Base-by-base conservation (phyloP, 2,797 vertebrate species). In the Hylomyscus alleni region DNA sequence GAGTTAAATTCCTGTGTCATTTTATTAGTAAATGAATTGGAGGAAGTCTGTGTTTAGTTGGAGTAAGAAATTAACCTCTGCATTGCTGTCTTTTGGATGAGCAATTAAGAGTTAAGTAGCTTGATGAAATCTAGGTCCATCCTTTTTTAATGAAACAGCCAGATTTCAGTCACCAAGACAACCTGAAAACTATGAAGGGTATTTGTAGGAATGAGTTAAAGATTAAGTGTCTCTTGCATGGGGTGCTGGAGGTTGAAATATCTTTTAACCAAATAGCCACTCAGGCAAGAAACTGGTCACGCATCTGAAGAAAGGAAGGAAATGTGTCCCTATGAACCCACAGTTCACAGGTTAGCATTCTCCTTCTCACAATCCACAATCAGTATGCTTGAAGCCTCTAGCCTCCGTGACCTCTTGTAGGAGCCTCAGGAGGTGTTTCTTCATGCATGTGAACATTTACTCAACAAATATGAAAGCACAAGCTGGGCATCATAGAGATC, bases 151-250 rank as follows among this genome's bases (percentile, higher is more conserved):
- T 17, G 56, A 52, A 95, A 77, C 10, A 91, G 31, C n/a, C 67
- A 80, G 76, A 99, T 99, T 99, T 99, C 99, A 98, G 99, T 99
- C 99, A 98, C 98, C 98, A 99, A 98, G 98, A 98, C 98, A 99
- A 99, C 99, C 99, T 99, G 99, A 99, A 99, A 99, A 99, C 98
- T 98, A 98, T 98, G 98, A 96, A 98, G 97, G 96, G 90, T 85
- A 90, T 97, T 94, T 98, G 95, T 98, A 98, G 98, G 97, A 98
- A 99, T 99, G 97, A 98, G 98, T 98, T 98, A 98, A 98, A 98
- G 98, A 98, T 98, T 98, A 97, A 69, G n/a, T 93, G 97, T 97
- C 96, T 97, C 97, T 96, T 94, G 97, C 96, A 97, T 91, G 97
- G 98, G 94, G n/a, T 96, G 75, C 98, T 97, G 97, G 97, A 98